Evolutionary conservation across 2,888 invertebrate genomes (phyloP), one percentile per base, ranked within the genome.

Genomic region (Synanthedon formicaeformis): DNA sequence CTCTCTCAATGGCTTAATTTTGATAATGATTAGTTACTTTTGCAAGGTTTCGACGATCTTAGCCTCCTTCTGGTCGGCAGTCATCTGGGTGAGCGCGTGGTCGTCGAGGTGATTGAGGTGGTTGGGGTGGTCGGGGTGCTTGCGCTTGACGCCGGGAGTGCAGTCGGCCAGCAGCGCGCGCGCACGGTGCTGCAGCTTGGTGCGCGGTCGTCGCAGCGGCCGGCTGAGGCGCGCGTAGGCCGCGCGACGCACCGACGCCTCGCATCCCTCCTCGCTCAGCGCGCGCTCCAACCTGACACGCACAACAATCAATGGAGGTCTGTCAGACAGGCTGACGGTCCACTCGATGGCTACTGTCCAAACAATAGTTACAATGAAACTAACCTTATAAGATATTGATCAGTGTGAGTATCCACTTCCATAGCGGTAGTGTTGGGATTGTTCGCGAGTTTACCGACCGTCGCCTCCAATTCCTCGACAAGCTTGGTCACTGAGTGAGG

Each of bases 21-120:
- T 23, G 4, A 23, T 4, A 23, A 23, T 4, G 23, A 4, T 23
- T 23, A 45, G n/a, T 59, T n/a, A 81, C 83, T 72, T 75, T 12
- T 64, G 61, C 45, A 84, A 59, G 1, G 78, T 79, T 3, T 84
- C 81, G 0, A 70, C 66, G 41, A 86, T 78, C 57, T 71, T 69
- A 4, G 69, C 70, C 55, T 86, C 82, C 54, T 74, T 70, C 58
- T 82, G 70, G 0, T 75, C 75, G 0, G 66, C 60, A 3, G 64
- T 71, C 45, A 86, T 60, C 0, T 55, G 55, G 12, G 54, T 61
- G 18, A 69, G 55, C 52, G 79, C 75, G 3, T 69, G 41, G 0
- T 71, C 66, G 0, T 70, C 71, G 0, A 53, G 71, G 0, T 58
- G 55, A 8, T 50, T n/a, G 11, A 1, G 11, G n/a, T 55, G 41